phyloP scores from a whole-genome alignment of 2,888 invertebrate genomes.

The Chrysolina haemoptera region DNA sequence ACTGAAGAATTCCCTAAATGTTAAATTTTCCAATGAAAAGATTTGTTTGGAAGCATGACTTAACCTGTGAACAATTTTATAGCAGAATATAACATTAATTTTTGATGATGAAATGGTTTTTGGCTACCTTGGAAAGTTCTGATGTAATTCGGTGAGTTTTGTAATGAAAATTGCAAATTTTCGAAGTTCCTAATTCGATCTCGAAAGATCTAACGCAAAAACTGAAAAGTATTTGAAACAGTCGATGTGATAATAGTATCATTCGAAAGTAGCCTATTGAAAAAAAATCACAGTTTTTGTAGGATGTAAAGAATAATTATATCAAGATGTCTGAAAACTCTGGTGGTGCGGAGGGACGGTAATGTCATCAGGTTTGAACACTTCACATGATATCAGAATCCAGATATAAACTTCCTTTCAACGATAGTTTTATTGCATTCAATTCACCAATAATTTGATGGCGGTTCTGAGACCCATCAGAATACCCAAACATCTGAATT shows the following conservation, averaged over 20 bases:
- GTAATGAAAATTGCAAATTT: neutral
- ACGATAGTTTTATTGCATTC: too few species aligned
- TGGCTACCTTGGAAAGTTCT: constrained; percentile 18
- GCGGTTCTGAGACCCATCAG: neutral
- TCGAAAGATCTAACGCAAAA: neutral
- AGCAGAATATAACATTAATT: neutral
- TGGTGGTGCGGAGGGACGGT: neutral
- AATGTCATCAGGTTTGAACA: neutral
- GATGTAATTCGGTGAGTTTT: neutral
- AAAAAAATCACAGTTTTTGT: constrained; percentile 36
- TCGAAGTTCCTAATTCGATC: neutral
- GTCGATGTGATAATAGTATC: constrained; percentile 32
- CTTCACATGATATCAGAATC: neutral
- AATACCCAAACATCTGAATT: constrained; percentile 23
- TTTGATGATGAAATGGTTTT: neutral
- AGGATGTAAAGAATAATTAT: constrained; percentile 33
- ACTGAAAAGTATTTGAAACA: constrained; percentile 2
- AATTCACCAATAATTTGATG: too few species aligned
- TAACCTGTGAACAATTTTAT: constrained; percentile 24
- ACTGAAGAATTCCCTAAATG: constrained; percentile 24
- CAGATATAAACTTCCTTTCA: neutral
- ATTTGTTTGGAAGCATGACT: constrained; percentile 29
- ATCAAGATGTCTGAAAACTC: neutral
- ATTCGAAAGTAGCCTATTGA: constrained; percentile 22
- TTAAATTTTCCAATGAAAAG: constrained; percentile 13